phyloP scores from a whole-genome alignment of 2,888 invertebrate species.

The Eulithis prunata region DNA sequence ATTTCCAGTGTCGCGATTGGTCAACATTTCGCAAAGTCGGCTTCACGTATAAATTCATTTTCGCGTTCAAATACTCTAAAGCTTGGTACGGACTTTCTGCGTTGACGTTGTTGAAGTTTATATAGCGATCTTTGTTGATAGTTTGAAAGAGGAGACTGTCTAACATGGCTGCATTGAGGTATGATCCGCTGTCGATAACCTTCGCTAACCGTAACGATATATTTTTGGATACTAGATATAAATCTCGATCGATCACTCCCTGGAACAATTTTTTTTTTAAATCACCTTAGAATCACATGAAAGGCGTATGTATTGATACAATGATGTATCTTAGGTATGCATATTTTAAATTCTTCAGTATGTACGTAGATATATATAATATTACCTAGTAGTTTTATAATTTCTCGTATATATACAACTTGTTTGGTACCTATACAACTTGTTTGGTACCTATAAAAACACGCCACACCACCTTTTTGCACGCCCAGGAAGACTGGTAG shows the following conservation, averaged over 20 bases:
- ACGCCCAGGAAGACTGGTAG: no score
- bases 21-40: conserved; percentile 67
- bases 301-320: no score
- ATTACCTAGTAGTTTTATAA: no score
- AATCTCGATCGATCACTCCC: conserved; percentile 67
- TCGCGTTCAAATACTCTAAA: conserved; percentile 52
- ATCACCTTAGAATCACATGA: background rate
- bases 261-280: conserved; percentile 43
- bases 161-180: conserved; percentile 50
- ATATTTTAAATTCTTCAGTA: no score
- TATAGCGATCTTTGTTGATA: conserved; percentile 53
- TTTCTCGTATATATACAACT: no score
- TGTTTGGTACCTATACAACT: no score
- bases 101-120: conserved; percentile 73
- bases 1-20: conserved; percentile 64
- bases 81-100: conserved; percentile 59
- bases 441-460: no score
- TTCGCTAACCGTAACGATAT: conserved; percentile 56
- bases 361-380: no score
- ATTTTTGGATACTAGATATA: conserved; percentile 54
- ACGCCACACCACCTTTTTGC: no score
- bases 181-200: conserved; percentile 59
- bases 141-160: conserved; percentile 54
- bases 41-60: conserved; percentile 68
- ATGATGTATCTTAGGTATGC: no score